Evolutionary conservation across 1,140 invertebrate genomes (phyloP).

Genomic region (Calephelis virginiensis): DNA sequence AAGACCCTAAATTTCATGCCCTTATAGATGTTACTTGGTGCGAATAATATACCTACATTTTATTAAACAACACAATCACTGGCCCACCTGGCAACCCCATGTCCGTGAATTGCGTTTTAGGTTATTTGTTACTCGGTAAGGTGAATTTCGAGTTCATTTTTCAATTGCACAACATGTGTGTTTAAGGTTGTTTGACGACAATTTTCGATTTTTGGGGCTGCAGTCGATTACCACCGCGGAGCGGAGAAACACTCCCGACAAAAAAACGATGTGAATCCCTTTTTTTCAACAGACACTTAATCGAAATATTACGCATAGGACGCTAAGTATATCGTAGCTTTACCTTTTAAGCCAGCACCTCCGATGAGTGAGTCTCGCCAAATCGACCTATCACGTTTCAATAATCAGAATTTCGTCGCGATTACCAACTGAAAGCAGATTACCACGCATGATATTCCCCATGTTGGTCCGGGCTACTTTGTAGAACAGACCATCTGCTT

Average conservation of each 20-base stretch:
- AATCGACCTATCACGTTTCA: neutral
- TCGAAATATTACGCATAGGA: neutral
- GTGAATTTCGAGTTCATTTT: too few species aligned
- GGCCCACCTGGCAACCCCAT: too few species aligned
- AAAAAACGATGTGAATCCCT: neutral
- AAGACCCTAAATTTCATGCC: too few species aligned
- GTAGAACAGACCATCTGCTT: too few species aligned
- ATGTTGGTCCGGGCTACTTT: too few species aligned
- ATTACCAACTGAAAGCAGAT: neutral
- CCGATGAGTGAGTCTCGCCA: neutral
- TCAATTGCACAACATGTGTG: neutral
- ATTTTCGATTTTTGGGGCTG: conserved; percentile 1
- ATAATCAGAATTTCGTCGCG: neutral
- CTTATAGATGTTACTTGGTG: too few species aligned
- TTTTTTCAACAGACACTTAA: neutral
- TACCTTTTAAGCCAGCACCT: neutral
- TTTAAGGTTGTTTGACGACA: conserved; percentile 7
- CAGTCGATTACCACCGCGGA: neutral
- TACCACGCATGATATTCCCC: conserved; percentile 3
- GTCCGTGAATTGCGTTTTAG: too few species aligned
- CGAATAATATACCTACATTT: too few species aligned
- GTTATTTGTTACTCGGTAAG: too few species aligned
- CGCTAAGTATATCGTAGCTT: neutral
- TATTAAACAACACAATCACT: too few species aligned
- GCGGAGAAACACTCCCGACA: neutral